Evolutionary conservation across 2,888 invertebrate species (phyloP).

Genomic region (Pristionchus mayeri): DNA sequence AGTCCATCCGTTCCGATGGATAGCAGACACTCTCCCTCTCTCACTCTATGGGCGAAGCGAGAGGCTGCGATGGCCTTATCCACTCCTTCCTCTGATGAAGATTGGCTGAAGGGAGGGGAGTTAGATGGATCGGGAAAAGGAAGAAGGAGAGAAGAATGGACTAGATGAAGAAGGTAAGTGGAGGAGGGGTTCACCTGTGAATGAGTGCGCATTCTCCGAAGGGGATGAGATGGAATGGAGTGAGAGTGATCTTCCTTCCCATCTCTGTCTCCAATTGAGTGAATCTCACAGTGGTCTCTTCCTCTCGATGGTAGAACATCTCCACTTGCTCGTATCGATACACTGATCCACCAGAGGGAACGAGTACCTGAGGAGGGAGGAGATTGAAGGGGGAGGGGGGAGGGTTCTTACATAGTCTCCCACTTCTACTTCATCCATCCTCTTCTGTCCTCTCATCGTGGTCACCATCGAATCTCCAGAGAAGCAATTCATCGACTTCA

Average conservation of each 20-base stretch:
- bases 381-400: neutral
- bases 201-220: constrained; percentile 63
- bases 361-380: constrained; percentile 60
- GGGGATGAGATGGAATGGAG: constrained; percentile 71
- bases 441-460: constrained; percentile 63
- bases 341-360: constrained; percentile 68
- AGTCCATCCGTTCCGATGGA: constrained; percentile 57
- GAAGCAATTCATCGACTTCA: constrained; percentile 66
- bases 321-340: constrained; percentile 73
- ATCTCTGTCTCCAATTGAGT: constrained; percentile 66
- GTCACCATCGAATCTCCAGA: constrained; percentile 70
- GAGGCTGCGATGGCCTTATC: constrained; percentile 27
- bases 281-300: constrained; percentile 66
- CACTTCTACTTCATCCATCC: constrained; percentile 71
- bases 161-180: too few species aligned
- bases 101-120: neutral
- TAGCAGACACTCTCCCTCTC: constrained; percentile 71
- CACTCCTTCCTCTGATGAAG: constrained; percentile 34
- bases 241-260: constrained; percentile 69
- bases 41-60: constrained; percentile 65
- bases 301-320: constrained; percentile 75
- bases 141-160: neutral
- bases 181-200: neutral
- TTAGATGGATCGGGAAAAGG: too few species aligned
- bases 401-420: constrained; percentile 66